Percentiles rank a stretch among this genome's conserved stretches.
Conservation (phyloP, 2,888 invertebrate genomes). For the Pristionchus fissidentatus region DNA sequence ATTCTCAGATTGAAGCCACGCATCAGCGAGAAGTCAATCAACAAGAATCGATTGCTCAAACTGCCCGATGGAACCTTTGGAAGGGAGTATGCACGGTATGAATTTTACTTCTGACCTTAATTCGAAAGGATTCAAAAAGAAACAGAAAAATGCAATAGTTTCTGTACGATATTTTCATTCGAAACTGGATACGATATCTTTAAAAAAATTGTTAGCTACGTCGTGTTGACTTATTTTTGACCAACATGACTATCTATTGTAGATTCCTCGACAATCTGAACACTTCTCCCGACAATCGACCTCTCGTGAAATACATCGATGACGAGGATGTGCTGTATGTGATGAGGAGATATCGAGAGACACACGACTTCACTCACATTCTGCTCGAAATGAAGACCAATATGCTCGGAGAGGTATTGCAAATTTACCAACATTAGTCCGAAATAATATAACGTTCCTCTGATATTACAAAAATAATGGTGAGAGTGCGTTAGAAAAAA, state of each 20-base stretch:
- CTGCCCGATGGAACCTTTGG: constrained; percentile 89
- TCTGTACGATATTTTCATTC: neutral
- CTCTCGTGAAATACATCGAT: constrained; percentile 91
- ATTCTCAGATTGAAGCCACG: constrained; percentile 86
- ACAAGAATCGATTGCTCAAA: constrained; percentile 83
- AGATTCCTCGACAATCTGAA: constrained; percentile 79
- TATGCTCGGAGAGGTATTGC: constrained; percentile 83
- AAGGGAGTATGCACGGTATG: constrained; percentile 84
- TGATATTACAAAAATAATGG: neutral
- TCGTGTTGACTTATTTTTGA: constrained; percentile 22
- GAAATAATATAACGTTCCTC: no score
- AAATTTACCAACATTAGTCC: neutral
- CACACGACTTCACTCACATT: constrained; percentile 94
- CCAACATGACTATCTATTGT: neutral
- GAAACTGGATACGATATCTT: neutral
- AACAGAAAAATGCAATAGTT: no score
- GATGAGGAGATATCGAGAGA: constrained; percentile 91
- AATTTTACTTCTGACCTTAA: no score
- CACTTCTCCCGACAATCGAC: constrained; percentile 92
- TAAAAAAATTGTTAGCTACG: constrained; percentile 11
- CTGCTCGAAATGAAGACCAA: constrained; percentile 92
- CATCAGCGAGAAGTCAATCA: constrained; percentile 87
- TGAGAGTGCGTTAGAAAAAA: neutral
- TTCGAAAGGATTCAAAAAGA: no score
- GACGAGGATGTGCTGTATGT: constrained; percentile 92